phyloP scores from a whole-genome alignment of 2,797 vertebrate genomes.

The Enteromius viviparus region DNA sequence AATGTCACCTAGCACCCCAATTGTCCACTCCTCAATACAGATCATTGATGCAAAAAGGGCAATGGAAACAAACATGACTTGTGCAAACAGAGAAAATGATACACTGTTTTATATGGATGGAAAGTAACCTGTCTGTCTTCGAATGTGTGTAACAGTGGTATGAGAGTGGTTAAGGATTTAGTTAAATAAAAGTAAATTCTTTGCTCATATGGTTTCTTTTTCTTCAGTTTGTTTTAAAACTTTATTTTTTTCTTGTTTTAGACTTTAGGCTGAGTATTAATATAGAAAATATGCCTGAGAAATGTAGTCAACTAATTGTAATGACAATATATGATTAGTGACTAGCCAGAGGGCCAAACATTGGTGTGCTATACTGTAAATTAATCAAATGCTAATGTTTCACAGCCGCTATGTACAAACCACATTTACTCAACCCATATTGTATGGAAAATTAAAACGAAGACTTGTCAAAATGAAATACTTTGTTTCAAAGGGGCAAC shows the following conservation, averaged over 20 bases:
- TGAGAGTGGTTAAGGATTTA: not conserved
- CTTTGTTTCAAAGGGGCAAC: not conserved
- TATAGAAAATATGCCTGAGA: constrained; percentile 16
- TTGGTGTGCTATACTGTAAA: constrained; percentile 37
- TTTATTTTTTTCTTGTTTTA: constrained; percentile 6
- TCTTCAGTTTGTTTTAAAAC: not conserved
- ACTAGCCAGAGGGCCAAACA: constrained; percentile 30
- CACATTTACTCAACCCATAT: not conserved
- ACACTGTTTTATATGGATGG: not conserved
- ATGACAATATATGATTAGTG: constrained; percentile 24
- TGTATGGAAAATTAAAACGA: not conserved
- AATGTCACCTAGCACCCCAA: not conserved
- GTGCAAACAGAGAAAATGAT: not conserved
- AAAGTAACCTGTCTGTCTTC: no score
- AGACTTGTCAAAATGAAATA: not conserved
- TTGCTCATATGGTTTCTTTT: not conserved
- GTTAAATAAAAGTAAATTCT: not conserved
- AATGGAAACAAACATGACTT: not conserved
- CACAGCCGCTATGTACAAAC: not conserved
- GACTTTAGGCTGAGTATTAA: not conserved
- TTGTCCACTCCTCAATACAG: constrained; percentile 6
- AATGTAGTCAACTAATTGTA: constrained; percentile 8
- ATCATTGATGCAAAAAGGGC: not conserved
- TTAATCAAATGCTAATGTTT: constrained; percentile 45
- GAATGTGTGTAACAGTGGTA: not conserved